Evolutionary conservation across 1,140 invertebrate species (phyloP).

Genomic region (Drosophila serrata): DNA sequence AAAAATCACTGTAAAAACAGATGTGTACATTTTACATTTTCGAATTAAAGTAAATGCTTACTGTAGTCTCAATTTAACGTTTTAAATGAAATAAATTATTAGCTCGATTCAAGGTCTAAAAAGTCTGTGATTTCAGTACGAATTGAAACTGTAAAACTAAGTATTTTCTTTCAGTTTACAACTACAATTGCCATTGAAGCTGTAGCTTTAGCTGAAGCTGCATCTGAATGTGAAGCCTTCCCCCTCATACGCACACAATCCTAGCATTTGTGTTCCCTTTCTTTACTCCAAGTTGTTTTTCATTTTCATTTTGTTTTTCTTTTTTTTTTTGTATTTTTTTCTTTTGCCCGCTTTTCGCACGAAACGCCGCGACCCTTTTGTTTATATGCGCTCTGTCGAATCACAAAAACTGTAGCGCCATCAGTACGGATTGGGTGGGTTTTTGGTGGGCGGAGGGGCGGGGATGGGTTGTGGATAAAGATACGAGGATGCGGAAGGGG

Average conservation of each 20-base stretch:
- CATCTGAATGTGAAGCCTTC: conserved; percentile 31
- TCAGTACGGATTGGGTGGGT: conserved; percentile 37
- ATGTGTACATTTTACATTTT: neutral
- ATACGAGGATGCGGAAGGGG: neutral
- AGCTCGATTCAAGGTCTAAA: neutral
- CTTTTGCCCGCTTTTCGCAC: conserved; percentile 58
- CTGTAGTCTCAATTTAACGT: neutral
- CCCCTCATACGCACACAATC: conserved; percentile 17
- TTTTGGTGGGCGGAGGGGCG: neutral
- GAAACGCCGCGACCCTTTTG: conserved; percentile 67
- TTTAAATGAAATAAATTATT: neutral
- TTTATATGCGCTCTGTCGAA: conserved; percentile 78
- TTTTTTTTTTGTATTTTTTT: conserved; percentile 48
- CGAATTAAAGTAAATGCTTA: neutral
- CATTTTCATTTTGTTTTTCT: conserved; percentile 56
- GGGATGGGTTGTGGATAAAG: neutral
- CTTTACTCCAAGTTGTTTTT: conserved; percentile 48
- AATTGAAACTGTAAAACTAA: neutral
- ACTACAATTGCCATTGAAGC: conserved; percentile 17
- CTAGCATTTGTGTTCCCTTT: conserved; percentile 37
- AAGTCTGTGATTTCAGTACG: neutral
- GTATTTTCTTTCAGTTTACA: conserved; percentile 8
- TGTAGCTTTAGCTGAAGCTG: conserved; percentile 28
- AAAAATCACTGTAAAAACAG: neutral
- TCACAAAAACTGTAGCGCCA: conserved; percentile 75